Evolutionary conservation across 1,140 invertebrate genomes (phyloP).

Genomic region (Lordiphosa mommai): DNA sequence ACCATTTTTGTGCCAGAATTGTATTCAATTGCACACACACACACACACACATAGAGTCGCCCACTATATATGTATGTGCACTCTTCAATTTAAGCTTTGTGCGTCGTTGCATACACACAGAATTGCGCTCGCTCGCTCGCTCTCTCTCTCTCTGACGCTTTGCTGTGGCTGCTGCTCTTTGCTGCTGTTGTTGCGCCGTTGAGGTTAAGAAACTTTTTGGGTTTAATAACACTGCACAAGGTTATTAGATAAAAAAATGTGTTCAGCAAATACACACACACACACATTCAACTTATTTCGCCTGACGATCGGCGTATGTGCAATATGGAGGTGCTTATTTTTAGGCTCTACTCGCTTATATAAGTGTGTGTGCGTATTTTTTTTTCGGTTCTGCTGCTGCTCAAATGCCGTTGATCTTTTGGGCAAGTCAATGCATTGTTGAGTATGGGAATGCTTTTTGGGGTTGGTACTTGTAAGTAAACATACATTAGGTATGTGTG

Average conservation of each 20-base stretch:
- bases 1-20: slow-evolving; percentile 47
- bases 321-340: slow-evolving; percentile 21
- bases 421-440: slow-evolving; percentile 53
- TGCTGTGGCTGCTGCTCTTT: slow-evolving; percentile 8
- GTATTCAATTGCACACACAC: slow-evolving; percentile 49
- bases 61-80: neutral
- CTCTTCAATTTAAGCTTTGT: slow-evolving; percentile 37
- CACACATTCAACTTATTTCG: neutral
- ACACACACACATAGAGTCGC: slow-evolving; percentile 6
- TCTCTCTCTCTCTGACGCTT: slow-evolving; percentile 16
- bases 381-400: slow-evolving; percentile 2
- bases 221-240: slow-evolving; percentile 80
- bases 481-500: neutral
- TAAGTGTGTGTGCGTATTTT: neutral
- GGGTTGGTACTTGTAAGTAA: slow-evolving; percentile 13
- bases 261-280: slow-evolving; percentile 37
- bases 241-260: slow-evolving; percentile 79
- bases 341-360: slow-evolving; percentile 25
- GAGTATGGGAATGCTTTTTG: slow-evolving; percentile 13
- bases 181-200: slow-evolving; percentile 24
- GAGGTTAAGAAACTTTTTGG: slow-evolving; percentile 80
- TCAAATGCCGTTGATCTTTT: slow-evolving; percentile 37
- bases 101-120: slow-evolving; percentile 22
- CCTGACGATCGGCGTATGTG: slow-evolving; percentile 12
- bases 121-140: slow-evolving; percentile 10